Conservation (phyloP, 30 jellyfish, hydroid and myxozoan genomes). For the Morbakka virulenta region DNA sequence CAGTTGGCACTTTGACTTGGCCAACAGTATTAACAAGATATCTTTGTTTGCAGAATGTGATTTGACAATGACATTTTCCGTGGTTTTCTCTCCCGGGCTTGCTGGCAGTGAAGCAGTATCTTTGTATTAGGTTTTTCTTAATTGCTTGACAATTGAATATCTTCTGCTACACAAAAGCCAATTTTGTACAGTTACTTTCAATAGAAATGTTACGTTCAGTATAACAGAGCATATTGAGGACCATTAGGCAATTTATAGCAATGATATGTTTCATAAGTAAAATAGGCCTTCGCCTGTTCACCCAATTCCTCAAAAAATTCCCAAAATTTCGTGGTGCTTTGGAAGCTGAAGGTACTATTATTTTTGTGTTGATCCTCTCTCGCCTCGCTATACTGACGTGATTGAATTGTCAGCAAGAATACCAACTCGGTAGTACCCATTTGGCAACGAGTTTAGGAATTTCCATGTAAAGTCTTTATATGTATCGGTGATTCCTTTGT, state of each 20-base stretch:
- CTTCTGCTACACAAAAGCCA: not conserved
- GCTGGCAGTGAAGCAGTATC: not conserved
- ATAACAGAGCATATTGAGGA: constrained; percentile 5
- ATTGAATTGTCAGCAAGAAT: constrained; percentile 31
- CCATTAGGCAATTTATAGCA: not conserved
- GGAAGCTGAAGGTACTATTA: constrained; percentile 17
- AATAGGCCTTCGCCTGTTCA: constrained; percentile 10
- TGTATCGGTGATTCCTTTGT: constrained; percentile 13
- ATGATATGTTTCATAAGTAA: constrained; percentile 8
- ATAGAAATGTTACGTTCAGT: not conserved
- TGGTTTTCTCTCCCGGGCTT: not conserved
- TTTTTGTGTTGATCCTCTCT: not conserved
- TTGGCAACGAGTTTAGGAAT: constrained; percentile 11
- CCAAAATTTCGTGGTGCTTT: constrained; percentile 32
- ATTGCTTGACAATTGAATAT: not conserved
- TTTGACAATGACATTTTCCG: not conserved
- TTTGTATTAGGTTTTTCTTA: constrained; percentile 8
- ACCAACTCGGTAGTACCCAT: constrained; percentile 18
- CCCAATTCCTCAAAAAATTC: constrained; percentile 8
- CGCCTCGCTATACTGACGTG: constrained; percentile 1
- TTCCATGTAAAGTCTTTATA: constrained; percentile 17
- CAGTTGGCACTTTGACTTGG: not conserved
- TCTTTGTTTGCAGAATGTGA: not conserved
- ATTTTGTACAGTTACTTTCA: too few relatives aligned
- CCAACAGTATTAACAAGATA: not conserved